Conservation (phyloP, 1,140 invertebrate genomes). For the Cardiocondyla obscurior region DNA sequence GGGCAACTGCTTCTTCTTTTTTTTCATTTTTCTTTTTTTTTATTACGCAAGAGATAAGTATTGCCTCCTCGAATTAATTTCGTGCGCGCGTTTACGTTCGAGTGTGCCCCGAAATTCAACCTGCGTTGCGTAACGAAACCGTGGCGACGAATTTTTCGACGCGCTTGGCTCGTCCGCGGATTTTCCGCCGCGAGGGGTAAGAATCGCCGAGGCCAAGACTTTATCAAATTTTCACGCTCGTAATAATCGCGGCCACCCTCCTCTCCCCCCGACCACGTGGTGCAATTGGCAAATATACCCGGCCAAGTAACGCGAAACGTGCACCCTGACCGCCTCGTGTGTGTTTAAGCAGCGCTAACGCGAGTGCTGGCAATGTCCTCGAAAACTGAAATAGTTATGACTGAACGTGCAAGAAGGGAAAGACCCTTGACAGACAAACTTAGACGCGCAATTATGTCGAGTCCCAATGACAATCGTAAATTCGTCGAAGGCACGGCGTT, state of each 20-base stretch:
- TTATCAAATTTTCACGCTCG: constrained; percentile 20
- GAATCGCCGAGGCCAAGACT: constrained; percentile 23
- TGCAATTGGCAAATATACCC: constrained; percentile 69
- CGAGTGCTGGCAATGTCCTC: constrained; percentile 60
- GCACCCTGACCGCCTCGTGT: neutral
- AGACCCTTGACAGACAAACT: neutral
- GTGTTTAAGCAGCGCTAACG: constrained; percentile 3
- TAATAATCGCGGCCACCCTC: constrained; percentile 58
- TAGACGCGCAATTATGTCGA: constrained; percentile 5
- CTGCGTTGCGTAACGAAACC: constrained; percentile 22
- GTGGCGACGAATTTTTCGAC: neutral
- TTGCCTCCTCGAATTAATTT: constrained; percentile 21
- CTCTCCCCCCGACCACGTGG: constrained; percentile 50
- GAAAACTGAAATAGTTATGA: constrained; percentile 74
- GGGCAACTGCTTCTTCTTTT: constrained; percentile 21
- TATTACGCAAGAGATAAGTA: constrained; percentile 46
- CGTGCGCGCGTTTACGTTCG: neutral
- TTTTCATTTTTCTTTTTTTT: too few species aligned
- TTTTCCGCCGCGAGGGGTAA: constrained; percentile 5
- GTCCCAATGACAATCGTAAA: neutral
- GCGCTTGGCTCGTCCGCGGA: neutral
- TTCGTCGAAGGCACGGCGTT: neutral
- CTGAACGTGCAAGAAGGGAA: constrained; percentile 54
- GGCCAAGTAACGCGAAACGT: constrained; percentile 43
- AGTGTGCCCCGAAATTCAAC: constrained; percentile 26